Base-by-base conservation (phyloP, 2,113 vertebrate genomes). In the Jaculus jaculus region DNA sequence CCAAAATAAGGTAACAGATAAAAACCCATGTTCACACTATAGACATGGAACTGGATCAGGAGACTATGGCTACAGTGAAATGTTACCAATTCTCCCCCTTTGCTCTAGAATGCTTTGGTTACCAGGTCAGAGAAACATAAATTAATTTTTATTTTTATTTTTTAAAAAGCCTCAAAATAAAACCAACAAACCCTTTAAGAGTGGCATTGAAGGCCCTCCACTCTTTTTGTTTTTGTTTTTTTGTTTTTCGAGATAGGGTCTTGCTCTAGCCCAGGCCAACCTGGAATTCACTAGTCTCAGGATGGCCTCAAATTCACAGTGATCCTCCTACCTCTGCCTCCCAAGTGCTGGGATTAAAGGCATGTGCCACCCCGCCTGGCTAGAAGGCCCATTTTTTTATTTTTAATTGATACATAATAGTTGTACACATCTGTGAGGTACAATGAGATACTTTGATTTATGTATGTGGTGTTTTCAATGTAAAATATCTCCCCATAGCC, bases 1-100 rank as follows among this genome's bases (percentile, higher is more conserved):
- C 84, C 80, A 60, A 71, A 71, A 91, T 80, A 83, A 89, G 26
- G 65, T 82, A 82, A 60, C 89, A 21, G 37, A 54, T 75, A 83
- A 82, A 34, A 72, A 80, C 26, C 37, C 58, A 39, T 30, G 7
- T 69, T 51, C 80, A 71, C 24, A 34, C 5, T 79, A 24, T 23
- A n/a, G 42, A 54, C 28, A 7, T 9, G 15, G 54, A 7, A 26
- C 17, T 32, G 58, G n/a, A 74, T 17, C 34, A 83, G 74, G 65
- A 32, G 71, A 69, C 3, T 61, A 23, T 63, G 47, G 42, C 42
- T 8, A 34, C 20, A 30, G 3, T 34, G 69, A 24, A 15, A 32
- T 21, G 60, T 77, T 79, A 17, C 42, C 77, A 68, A 60, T 80
- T 84, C 68, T 74, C 28, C 81, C 26, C 0, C 68, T 81, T 12